These are phyloP conservation scores for Suncus etruscus DNA, from an alignment of 2,113 vertebrate species.

Conservation along the genomic window DNA sequence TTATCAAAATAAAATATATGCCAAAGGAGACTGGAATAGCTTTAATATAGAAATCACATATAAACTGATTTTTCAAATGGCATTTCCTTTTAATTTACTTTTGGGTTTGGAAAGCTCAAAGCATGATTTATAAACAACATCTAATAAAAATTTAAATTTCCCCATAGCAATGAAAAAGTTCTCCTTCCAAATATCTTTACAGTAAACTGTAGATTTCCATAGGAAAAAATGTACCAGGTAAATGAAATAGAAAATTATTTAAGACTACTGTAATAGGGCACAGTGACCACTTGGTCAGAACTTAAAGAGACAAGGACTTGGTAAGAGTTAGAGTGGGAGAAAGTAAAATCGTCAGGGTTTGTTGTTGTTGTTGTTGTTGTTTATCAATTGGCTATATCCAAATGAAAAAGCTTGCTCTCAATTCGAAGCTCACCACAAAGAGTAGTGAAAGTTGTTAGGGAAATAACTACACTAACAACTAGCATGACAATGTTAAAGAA, in stretches of 20 bases:
- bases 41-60: neutral
- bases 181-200: neutral
- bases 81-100: neutral
- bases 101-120: neutral
- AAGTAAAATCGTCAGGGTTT: neutral
- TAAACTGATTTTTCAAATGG: neutral
- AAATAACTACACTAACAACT: too few species aligned
- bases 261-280: neutral
- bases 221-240: neutral
- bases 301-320: neutral
- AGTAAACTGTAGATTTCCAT: neutral
- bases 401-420: neutral
- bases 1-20: constrained; percentile 14
- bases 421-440: too few species aligned
- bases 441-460: too few species aligned
- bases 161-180: neutral
- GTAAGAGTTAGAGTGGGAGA: neutral
- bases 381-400: neutral
- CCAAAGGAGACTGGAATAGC: neutral
- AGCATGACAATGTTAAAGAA: too few species aligned
- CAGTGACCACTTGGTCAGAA: neutral
- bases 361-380: too few species aligned
- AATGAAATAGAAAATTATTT: neutral
- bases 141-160: neutral
- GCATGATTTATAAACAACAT: neutral